Base-by-base conservation (phyloP, 1,140 invertebrate genomes). In the Reticulitermes speratus region DNA sequence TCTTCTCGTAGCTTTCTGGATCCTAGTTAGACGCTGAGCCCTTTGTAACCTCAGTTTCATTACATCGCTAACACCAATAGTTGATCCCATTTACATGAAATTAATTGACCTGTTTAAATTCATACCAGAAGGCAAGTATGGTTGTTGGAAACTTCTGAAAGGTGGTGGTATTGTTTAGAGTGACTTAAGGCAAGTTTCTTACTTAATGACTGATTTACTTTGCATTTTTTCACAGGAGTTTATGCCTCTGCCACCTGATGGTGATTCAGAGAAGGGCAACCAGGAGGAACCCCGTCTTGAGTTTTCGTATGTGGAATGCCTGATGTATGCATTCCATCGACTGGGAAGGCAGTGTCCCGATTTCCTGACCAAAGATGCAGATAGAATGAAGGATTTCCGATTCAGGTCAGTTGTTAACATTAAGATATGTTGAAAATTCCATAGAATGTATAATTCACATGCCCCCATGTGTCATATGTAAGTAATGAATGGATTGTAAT, bases 241-340 rank as follows among this genome's bases (percentile, higher is more conserved):
- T 87, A 91, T 94, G 90, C 93, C 97, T 25, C 92, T 96, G 88
- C 97, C 97, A 82, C 96, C 96, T 87, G 91, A 95, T 87, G 94
- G 94, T 87, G 91, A 91, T 86, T 93, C 93, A 84, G 92, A 92
- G 87, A 92, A 93, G 87, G 90, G 91, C 89, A 83, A 93, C 5
- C 84, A 87, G 85, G 89, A 92, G 87, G 90, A 91, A 82, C 96
- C 97, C 82, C 96, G 95, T 88, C 93, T 99, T 75, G 95, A 98
- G 89, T 98, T 99, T 90, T 97, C 97, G 83, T 95, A 96, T 89
- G 97, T 99, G 1, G 98, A 99, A 92, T 98, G 97, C 93, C 92
- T 99, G 44, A 93, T 99, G 88, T 98, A 95, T 90, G 93, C 96
- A 23, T 95, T 99, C 88, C 98, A 99, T 91, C 96, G 96, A 87